Evolutionary conservation across 2,888 invertebrate genomes (phyloP), one percentile per base, ranked within the genome.

Genomic region (Andricus quercusramuli): DNA sequence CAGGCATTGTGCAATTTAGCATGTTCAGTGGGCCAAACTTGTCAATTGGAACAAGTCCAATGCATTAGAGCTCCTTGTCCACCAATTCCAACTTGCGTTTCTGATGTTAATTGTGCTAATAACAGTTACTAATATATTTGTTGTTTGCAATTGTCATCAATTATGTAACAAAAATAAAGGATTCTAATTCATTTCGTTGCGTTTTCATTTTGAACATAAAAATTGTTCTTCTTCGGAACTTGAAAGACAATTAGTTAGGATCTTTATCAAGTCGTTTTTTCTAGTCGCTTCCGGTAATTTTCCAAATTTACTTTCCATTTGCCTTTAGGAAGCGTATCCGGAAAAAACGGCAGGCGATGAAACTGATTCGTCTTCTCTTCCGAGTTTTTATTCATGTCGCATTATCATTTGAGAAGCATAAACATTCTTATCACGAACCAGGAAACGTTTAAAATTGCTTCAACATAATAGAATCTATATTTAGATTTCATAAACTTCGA

Each of bases 261-360:
- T 37, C 8, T 9, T 5, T 37, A 37, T 37, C n/a, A n/a, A n/a
- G n/a, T n/a, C n/a, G n/a, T n/a, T n/a, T n/a, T n/a, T n/a, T n/a
- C n/a, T n/a, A n/a, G n/a, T n/a, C n/a, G n/a, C n/a, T 1, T 95
- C 95, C 85, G 98, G 83, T 96, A 95, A 20, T 95, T 94, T 91
- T 98, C 98, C 92, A 98, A 94, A 89, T 96, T 95, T 5, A 95
- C 94, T 93, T 98, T 98, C 83, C 95, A 94, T 79, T 96, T 94
- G 78, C 96, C 96, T 93, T 98, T 98, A 0, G 97, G 96, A 20
- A 96, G 94, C 0, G 98, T 98, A 90, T 98, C 98, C 0, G 96
- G 97, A n/a, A 97, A 93, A 90, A 98, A 96, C 0, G 98, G 97
- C 78, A 98, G 93, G 78, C 96, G 95, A 86, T 97, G n/a, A 91